Base-by-base conservation (phyloP, 2,797 vertebrate genomes). In the Myoxocephalus aenaeus region DNA sequence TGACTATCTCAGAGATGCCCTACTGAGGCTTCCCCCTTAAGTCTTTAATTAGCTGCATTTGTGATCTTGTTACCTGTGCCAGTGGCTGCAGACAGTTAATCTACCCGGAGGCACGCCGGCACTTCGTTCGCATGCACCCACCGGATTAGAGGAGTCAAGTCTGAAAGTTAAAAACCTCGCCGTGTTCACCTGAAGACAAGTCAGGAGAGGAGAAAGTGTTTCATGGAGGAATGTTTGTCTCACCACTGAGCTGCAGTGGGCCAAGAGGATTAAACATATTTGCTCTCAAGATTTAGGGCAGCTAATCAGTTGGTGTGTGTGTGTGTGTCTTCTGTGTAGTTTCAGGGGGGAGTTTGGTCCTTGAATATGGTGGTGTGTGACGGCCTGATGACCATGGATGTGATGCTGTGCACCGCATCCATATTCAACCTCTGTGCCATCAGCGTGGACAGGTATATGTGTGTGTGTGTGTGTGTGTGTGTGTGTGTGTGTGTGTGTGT, bases 391-490 rank as follows among this genome's bases (percentile, higher is more conserved):
- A 96, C 97, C 83, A 97, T 98, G 98, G 98, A 99, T 0, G 98
- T 99, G 88, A 97, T 98, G 98, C 94, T 99, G 68, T 98, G 98
- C 92, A 99, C 98, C 0, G 97, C 98, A 18, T 99, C 98, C 77
- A 99, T 99, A 92, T 98, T 99, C 94, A 98, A 99, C 92, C 95
- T 99, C 65, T 99, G 98, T 50, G 97, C 97, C 79, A 99, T 99
- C 96, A 97, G 98, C 1, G 95, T 99, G 75, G 98, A 99, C 94
- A 96, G 98, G 98, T 98, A 78, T 3, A 90, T 70, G 25, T 18
- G 48, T 65, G 1, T 4, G 20, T 58, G 53, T 40, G 38, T 40
- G 38, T 40, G 38, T 40, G 38, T 40, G 38, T 38, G 36, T 38
- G 36, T 38, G 5, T 36, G 34, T 36, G 34, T 36, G 34, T 38